Base-by-base conservation (phyloP, 2,888 invertebrate genomes). In the Baccha elongata region DNA sequence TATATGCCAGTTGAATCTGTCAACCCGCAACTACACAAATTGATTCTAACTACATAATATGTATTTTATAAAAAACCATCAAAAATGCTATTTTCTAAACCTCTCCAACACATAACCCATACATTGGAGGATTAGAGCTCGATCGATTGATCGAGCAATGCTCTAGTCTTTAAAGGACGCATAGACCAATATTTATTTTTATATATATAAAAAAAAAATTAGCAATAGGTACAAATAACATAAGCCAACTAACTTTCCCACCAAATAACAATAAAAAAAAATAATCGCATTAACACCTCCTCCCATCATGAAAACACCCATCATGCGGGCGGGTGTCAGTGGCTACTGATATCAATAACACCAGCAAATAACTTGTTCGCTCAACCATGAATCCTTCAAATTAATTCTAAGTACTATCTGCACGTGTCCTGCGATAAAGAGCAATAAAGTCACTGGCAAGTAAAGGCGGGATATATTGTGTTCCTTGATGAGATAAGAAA, bases 371-470 rank as follows among this genome's bases (percentile, higher is more conserved):
- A 42, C 21, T 29, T 83, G 76, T 78, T 64, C 58, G 52, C 23
- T 64, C 76, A 68, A 83, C 83, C 72, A 37, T 46, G 73, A 73
- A 83, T 83, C 78, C 78, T 55, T 72, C 42, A 78, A 83, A 83
- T 83, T 83, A 83, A 83, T 78, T 83, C 72, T 58, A 7, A 73
- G 78, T 58, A 64, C 68, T 62, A 37, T 8, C 68, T 23, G 76
- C 83, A 83, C 83, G 83, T 83, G 83, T 37, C 76, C 11, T 55
- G 32, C 42, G 50, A 68, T 62, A 78, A 73, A 76, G 72, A 73
- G 32, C n/a, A 17, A 23, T 19, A 37, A 68, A 71, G 21, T 55
- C 40, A 48, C 13, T 15, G 8, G 26, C 29, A 40, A 13, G 23
- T 23, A 23, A 8, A 46, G 15, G 23, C 7, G 53, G 55, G 55